A percentile compares a stretch with the other conserved stretches of the same genome.
phyloP scores from a whole-genome alignment of 2,888 invertebrate species.

The Acheta domesticus region DNA sequence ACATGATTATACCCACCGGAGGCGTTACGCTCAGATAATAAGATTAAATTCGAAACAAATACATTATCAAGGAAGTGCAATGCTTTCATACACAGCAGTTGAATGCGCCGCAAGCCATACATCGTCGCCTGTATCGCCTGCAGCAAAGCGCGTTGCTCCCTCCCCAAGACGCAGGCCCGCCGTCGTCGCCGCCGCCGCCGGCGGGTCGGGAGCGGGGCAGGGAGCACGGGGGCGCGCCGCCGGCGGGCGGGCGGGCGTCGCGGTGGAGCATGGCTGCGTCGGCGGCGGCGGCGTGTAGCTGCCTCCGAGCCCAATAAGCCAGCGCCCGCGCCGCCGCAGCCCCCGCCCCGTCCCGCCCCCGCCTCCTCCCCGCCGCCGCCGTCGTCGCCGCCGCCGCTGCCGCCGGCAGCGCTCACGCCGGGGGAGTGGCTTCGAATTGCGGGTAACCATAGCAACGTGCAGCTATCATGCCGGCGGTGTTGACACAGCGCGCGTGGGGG shows the following conservation, averaged over 20 bases:
- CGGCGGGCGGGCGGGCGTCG: neutral
- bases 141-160: neutral
- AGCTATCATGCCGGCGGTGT: constrained; percentile 31
- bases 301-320: too few species aligned
- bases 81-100: too few species aligned
- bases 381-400: neutral
- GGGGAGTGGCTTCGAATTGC: constrained; percentile 19
- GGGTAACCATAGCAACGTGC: constrained; percentile 29
- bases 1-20: too few species aligned
- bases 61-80: too few species aligned
- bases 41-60: too few species aligned
- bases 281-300: neutral
- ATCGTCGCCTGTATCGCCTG: too few species aligned
- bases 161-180: neutral
- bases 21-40: too few species aligned
- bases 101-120: too few species aligned
- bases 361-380: neutral
- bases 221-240: neutral
- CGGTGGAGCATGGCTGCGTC: neutral
- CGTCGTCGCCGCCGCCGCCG: neutral
- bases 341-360: neutral
- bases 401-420: neutral
- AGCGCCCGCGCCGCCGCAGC: neutral
- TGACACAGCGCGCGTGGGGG: constrained; percentile 28
- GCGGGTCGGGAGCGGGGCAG: neutral